phyloP scores from a whole-genome alignment of 2,888 invertebrate genomes.

The Entomobrya proxima region DNA sequence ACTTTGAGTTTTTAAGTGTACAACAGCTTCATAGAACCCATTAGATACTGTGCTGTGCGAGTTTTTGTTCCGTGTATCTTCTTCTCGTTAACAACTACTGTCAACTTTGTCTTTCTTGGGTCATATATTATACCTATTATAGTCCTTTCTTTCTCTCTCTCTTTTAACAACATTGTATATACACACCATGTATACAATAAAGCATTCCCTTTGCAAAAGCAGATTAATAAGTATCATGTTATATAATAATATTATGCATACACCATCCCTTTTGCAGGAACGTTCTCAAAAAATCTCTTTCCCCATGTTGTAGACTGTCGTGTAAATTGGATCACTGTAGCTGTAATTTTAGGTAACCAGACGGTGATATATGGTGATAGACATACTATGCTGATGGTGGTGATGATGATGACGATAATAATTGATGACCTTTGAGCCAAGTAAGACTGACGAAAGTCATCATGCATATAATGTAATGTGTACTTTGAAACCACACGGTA shows the following conservation, averaged over 20 bases:
- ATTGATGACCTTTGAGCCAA: slow-evolving; percentile 55
- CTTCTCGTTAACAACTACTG: neutral
- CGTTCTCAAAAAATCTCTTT: neutral
- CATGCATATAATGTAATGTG: neutral
- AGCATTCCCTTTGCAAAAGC: neutral
- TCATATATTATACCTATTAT: too few species aligned
- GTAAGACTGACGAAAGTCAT: slow-evolving; percentile 54
- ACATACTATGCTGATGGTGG: neutral
- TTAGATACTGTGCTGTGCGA: neutral
- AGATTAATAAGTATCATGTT: neutral
- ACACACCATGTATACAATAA: neutral
- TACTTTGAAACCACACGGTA: neutral
- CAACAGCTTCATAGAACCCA: slow-evolving; percentile 21
- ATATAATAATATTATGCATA: neutral
- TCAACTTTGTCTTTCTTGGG: neutral
- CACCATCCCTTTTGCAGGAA: slow-evolving; percentile 5
- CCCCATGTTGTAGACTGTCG: slow-evolving; percentile 2
- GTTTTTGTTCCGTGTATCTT: slow-evolving; percentile 22
- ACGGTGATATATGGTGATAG: slow-evolving; percentile 9
- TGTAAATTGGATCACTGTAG: neutral
- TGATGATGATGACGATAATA: neutral
- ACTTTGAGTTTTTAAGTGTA: neutral
- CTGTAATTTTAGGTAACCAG: neutral
- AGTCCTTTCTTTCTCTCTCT: neutral
- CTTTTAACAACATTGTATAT: neutral